These are phyloP conservation scores for Drosophila kohkoa DNA, from an alignment of 1,140 invertebrate species.

Conservation along the genomic window DNA sequence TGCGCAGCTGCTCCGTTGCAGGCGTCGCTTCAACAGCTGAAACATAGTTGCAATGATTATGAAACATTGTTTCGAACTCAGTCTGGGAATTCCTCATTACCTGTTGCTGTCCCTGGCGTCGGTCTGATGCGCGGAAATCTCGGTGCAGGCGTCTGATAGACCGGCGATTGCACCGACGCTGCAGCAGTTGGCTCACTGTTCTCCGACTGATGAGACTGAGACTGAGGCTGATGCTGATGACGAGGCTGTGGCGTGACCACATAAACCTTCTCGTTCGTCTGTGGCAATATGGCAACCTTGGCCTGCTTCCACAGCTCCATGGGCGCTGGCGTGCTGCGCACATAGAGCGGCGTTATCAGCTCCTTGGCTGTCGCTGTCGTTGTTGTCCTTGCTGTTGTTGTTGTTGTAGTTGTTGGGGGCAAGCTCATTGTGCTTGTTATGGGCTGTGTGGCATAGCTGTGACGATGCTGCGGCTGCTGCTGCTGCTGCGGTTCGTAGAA, in stretches of 20 bases:
- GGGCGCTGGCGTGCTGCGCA: conserved; percentile 52
- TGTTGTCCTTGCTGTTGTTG: not conserved
- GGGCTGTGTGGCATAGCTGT: conserved; percentile 19
- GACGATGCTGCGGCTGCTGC: conserved; percentile 12
- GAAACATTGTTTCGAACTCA: not conserved
- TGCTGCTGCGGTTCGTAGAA: conserved; percentile 43
- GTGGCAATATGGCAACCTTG: conserved; percentile 89
- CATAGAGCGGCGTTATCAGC: conserved; percentile 61
- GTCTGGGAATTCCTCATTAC: not conserved
- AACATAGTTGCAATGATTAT: not conserved
- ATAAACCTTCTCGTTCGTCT: conserved; percentile 91
- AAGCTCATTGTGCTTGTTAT: conserved; percentile 16
- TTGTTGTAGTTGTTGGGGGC: conserved; percentile 31
- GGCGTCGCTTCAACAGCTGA: conserved; percentile 73
- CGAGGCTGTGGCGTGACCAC: conserved; percentile 90
- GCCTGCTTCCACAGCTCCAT: conserved; percentile 87
- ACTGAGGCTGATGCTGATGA: conserved; percentile 66
- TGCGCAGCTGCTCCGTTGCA: conserved; percentile 69
- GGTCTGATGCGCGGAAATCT: conserved; percentile 87
- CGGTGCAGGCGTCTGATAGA: conserved; percentile 87
- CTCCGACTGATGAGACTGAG: conserved; percentile 15
- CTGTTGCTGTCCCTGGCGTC: conserved; percentile 82
- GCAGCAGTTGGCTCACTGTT: conserved; percentile 24
- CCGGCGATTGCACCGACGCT: conserved; percentile 52
- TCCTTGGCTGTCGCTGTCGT: conserved; percentile 6